Evolutionary conservation across 2,888 invertebrate genomes (phyloP).

Genomic region (Plagodis pulveraria): DNA sequence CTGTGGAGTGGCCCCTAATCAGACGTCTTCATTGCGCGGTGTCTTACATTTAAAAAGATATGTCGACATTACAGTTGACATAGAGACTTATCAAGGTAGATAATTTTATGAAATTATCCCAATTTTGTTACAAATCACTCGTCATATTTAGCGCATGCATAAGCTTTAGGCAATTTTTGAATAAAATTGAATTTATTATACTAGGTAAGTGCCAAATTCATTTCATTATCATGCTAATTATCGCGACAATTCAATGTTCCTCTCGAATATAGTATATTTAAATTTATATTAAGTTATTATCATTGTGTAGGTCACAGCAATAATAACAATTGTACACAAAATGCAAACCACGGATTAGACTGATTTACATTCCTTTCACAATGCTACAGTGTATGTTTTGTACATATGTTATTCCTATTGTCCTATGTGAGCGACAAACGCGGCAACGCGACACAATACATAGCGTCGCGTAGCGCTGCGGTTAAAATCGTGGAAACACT

Average conservation of each 20-base stretch:
- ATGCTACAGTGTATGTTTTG: conserved; percentile 12
- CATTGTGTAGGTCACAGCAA: conserved; percentile 30
- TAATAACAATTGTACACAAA: conserved; percentile 44
- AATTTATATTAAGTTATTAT: conserved; percentile 45
- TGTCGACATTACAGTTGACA: no score
- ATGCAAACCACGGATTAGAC: conserved; percentile 58
- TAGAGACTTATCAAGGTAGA: no score
- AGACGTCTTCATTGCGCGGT: no score
- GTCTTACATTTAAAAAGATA: no score
- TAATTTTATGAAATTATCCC: no score
- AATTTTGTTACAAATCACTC: no score
- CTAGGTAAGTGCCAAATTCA: conserved; percentile 64
- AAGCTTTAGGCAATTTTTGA: conserved; percentile 34
- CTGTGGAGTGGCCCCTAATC: no score
- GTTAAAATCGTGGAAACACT: no score
- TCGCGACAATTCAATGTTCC: conserved; percentile 53
- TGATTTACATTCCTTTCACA: conserved; percentile 61
- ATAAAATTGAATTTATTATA: conserved; percentile 42
- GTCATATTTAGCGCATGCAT: conserved; percentile 32
- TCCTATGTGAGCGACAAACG: no score
- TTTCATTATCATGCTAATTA: conserved; percentile 49
- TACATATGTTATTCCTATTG: no score
- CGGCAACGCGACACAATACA: no score
- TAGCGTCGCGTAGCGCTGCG: no score
- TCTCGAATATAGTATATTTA: conserved; percentile 55